phyloP scores from a whole-genome alignment of 2,113 vertebrate species.

The Malurus melanocephalus region DNA sequence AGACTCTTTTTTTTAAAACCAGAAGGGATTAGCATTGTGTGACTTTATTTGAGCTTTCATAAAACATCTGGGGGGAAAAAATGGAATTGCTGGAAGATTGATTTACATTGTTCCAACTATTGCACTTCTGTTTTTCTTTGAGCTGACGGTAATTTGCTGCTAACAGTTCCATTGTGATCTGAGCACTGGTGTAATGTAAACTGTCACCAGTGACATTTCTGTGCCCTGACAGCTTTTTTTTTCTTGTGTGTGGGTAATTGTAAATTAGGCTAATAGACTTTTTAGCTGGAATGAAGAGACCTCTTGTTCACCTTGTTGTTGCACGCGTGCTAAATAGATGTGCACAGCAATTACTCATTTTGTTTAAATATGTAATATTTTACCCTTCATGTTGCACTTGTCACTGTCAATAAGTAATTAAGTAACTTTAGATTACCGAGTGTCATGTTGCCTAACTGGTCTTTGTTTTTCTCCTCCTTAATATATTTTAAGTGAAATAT shows the following conservation, averaged over 20 bases:
- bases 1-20: neutral
- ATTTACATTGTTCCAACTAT: neutral
- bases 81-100: neutral
- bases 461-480: neutral
- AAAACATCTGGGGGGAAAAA: neutral
- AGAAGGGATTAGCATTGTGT: neutral
- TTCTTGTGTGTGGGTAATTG: conserved; percentile 29
- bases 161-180: neutral
- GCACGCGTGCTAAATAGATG: conserved; percentile 3
- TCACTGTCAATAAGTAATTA: neutral
- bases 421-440: neutral
- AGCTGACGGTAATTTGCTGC: neutral
- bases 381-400: neutral
- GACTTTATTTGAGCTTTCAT: neutral
- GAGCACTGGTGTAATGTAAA: conserved; percentile 7
- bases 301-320: conserved; percentile 11
- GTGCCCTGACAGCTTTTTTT: conserved; percentile 31
- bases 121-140: neutral
- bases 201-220: conserved; percentile 34
- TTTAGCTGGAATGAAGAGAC: neutral
- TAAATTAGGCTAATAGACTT: conserved; percentile 45
- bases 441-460: neutral
- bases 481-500: neutral
- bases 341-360: neutral
- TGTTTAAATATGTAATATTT: conserved; percentile 16